A percentile compares a stretch with the other conserved stretches of the same genome.
These are phyloP conservation scores for Limulus polyphemus DNA, from an alignment of 2,888 invertebrate genomes.

Conservation along the genomic window DNA sequence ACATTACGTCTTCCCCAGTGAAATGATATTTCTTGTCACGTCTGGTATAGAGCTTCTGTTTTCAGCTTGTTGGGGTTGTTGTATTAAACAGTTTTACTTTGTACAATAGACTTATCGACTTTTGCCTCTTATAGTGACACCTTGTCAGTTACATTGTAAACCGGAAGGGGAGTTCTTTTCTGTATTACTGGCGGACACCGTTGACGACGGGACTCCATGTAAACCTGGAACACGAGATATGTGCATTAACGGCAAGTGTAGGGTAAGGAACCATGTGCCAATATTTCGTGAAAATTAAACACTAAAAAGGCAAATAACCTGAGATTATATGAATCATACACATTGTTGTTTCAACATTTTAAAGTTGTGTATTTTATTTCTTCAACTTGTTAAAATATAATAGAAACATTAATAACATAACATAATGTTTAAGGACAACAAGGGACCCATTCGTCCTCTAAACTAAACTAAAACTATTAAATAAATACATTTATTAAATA, in stretches of 20 bases:
- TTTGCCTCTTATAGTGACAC: conserved; percentile 32
- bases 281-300: not conserved
- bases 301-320: not conserved
- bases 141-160: conserved; percentile 70
- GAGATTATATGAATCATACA: not conserved
- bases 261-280: conserved; percentile 42
- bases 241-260: conserved; percentile 64
- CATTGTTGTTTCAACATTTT: too few relatives aligned
- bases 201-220: conserved; percentile 73
- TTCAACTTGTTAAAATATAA: too few relatives aligned
- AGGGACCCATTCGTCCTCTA: too few relatives aligned
- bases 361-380: too few relatives aligned
- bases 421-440: too few relatives aligned
- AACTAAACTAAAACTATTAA: too few relatives aligned
- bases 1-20: not conserved
- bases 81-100: not conserved
- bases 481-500: too few relatives aligned
- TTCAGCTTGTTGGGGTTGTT: conserved; percentile 1
- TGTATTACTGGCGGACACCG: conserved; percentile 59
- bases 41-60: not conserved
- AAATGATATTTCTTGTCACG: not conserved
- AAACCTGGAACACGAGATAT: conserved; percentile 65
- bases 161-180: conserved; percentile 59
- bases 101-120: not conserved
- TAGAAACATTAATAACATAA: too few relatives aligned